phyloP scores from a whole-genome alignment of 2,797 vertebrate species.

The Cryptoblepharus egeriae region DNA sequence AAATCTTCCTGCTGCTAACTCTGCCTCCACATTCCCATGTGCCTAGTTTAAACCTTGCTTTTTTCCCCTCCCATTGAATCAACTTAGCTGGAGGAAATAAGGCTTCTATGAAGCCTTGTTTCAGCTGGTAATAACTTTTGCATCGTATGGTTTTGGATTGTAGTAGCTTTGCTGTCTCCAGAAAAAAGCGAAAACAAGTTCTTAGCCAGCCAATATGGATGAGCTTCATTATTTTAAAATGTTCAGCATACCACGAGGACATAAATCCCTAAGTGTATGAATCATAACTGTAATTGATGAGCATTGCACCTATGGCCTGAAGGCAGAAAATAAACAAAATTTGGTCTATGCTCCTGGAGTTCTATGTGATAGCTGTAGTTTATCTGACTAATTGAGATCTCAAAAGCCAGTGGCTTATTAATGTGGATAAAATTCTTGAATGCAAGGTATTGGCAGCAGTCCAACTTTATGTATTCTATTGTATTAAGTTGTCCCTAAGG shows the following conservation, averaged over 20 bases:
- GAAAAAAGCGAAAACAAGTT: constrained; percentile 58
- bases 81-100: no score
- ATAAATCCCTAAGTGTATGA: constrained; percentile 58
- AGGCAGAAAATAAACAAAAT: constrained; percentile 59
- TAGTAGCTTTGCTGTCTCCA: constrained; percentile 62
- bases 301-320: not conserved
- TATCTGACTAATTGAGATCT: constrained; percentile 65
- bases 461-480: constrained; percentile 56
- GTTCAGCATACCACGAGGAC: constrained; percentile 57
- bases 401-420: constrained; percentile 56
- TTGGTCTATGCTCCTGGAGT: constrained; percentile 51
- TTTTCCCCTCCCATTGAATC: no score
- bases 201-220: constrained; percentile 49
- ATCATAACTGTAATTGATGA: constrained; percentile 58
- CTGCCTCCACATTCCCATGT: no score
- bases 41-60: no score
- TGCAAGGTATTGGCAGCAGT: constrained; percentile 58
- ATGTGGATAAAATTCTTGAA: constrained; percentile 65
- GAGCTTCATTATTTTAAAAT: constrained; percentile 57
- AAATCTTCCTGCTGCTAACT: no score
- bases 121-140: no score
- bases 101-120: no score
- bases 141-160: no score
- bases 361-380: constrained; percentile 51
- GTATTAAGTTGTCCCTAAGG: constrained; percentile 54